phyloP scores from a whole-genome alignment of 2,113 vertebrate genomes.

The Rhegmatorhina hoffmannsi region DNA sequence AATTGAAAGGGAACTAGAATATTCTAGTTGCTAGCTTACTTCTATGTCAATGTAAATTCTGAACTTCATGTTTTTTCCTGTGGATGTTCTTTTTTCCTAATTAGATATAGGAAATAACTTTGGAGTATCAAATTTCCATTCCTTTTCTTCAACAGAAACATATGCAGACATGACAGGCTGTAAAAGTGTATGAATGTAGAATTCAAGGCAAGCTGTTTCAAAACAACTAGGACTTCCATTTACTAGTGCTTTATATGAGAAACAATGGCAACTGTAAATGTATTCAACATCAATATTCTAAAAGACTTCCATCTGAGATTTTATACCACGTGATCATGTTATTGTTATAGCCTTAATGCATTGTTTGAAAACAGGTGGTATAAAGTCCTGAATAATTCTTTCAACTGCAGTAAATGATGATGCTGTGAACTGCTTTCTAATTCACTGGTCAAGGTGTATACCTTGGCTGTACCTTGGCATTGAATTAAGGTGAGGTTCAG shows the following conservation, averaged over 20 bases:
- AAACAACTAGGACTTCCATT: not conserved
- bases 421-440: not conserved
- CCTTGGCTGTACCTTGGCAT: not conserved
- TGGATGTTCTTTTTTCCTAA: not conserved
- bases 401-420: not conserved
- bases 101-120: not conserved
- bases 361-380: not conserved
- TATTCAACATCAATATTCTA: not conserved
- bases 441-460: not conserved
- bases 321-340: not conserved
- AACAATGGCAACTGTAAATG: not conserved
- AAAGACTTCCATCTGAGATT: not conserved
- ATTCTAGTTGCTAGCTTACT: not conserved
- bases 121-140: not conserved
- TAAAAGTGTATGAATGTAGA: not conserved
- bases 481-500: not conserved
- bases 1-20: not conserved
- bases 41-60: not conserved
- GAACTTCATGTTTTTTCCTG: not conserved
- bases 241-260: not conserved
- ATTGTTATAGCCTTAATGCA: not conserved
- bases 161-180: not conserved
- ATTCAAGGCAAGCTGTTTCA: not conserved
- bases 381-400: not conserved
- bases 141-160: not conserved